A percentile compares a stretch with the other conserved stretches of the same genome.
Evolutionary conservation across 2,797 vertebrate genomes (phyloP).

Genomic region (Notolepis coatsorum): DNA sequence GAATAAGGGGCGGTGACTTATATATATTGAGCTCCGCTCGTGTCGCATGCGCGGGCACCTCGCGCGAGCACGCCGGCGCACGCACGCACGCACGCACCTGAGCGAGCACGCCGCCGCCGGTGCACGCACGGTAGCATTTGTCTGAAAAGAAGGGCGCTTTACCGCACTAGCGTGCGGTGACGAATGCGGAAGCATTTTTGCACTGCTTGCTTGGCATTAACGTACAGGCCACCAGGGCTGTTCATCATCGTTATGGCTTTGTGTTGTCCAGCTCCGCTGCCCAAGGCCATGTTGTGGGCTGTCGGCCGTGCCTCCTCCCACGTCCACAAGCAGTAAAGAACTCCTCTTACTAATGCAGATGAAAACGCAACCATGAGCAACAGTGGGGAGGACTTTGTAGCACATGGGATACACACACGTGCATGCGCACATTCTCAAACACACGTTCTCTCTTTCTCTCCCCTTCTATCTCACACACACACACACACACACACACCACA

Average conservation of each 20-base stretch:
- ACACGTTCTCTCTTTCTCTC: neutral
- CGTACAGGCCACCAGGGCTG: constrained; percentile 10
- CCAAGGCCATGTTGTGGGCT: neutral
- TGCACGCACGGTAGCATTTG: too few relatives aligned
- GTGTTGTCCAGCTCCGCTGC: neutral
- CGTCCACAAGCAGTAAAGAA: neutral
- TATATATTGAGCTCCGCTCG: too few relatives aligned
- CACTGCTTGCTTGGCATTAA: too few relatives aligned
- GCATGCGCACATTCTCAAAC: neutral
- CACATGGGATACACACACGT: neutral
- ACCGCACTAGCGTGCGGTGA: too few relatives aligned
- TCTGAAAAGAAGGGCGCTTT: too few relatives aligned
- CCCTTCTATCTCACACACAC: neutral
- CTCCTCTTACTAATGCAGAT: constrained; percentile 6
- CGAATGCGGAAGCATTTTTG: too few relatives aligned
- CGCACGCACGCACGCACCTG: neutral
- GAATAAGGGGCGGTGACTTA: too few relatives aligned
- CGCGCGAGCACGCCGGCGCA: too few relatives aligned
- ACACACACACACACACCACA: neutral
- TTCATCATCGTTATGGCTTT: constrained; percentile 4
- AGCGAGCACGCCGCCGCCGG: too few relatives aligned
- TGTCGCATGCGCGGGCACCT: too few relatives aligned
- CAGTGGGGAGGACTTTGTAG: neutral
- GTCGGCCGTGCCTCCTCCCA: neutral
- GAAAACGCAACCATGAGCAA: neutral